Percentiles rank a stretch among this genome's conserved stretches.
These are phyloP conservation scores for Caradrina kadenii DNA, from an alignment of 2,888 invertebrate genomes.

Conservation along the genomic window DNA sequence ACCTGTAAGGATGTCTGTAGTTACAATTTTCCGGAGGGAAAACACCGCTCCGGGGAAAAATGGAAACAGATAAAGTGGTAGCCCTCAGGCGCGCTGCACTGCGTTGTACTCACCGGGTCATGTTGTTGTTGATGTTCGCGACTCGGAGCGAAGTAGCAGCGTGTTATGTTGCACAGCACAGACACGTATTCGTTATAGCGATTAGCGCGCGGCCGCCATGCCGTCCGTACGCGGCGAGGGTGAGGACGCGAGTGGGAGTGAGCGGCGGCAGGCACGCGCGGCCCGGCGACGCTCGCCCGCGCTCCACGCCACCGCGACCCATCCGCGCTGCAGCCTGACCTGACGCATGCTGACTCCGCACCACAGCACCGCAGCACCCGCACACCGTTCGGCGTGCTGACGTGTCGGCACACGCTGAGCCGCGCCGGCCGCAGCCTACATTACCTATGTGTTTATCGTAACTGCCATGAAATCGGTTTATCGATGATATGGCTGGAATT, in stretches of 20 bases:
- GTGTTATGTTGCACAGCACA: conserved; percentile 76
- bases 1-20: conserved; percentile 59
- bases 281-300: conserved; percentile 52
- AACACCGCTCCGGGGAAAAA: conserved; percentile 68
- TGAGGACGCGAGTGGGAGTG: conserved; percentile 81
- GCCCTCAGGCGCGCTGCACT: conserved; percentile 3
- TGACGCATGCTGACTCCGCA: conserved; percentile 41
- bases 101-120: conserved; percentile 73
- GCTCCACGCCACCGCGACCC: conserved; percentile 48
- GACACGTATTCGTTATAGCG: conserved; percentile 69
- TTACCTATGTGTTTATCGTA: conserved; percentile 39
- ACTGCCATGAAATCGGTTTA: conserved; percentile 55
- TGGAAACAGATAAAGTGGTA: conserved; percentile 35
- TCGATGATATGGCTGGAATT: conserved; percentile 43
- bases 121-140: conserved; percentile 63
- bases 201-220: conserved; percentile 77
- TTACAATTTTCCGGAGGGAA: conserved; percentile 74
- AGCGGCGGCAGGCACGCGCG: conserved; percentile 53
- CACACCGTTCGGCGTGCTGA: conserved; percentile 17
- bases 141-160: conserved; percentile 60
- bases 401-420: conserved; percentile 12
- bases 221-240: conserved; percentile 81
- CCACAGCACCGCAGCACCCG: conserved; percentile 9
- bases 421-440: conserved; percentile 18
- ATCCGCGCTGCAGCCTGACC: conserved; percentile 11